Evolutionary conservation across 2,797 vertebrate species (phyloP), one percentile per base, ranked within the genome.

Genomic region (Chloroceryle amazona): DNA sequence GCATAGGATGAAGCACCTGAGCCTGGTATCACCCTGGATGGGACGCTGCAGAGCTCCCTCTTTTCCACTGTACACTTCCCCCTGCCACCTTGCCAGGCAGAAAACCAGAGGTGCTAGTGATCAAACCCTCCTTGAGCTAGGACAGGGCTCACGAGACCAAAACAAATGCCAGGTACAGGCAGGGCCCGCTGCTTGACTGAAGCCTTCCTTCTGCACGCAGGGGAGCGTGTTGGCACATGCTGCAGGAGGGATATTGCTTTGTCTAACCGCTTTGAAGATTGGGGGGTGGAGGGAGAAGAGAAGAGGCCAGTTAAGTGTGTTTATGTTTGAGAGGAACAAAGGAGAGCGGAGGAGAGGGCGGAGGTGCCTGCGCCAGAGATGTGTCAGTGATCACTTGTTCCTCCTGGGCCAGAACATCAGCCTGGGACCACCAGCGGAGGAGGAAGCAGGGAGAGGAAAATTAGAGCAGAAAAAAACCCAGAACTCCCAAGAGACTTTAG

Each of bases 311-410:
- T 91, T 95, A 91, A 96, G 61, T 75, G 74, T 98, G 96, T 97
- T 98, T 97, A 96, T 90, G 61, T 96, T 92, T 88, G 81, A 88
- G 72, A 97, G 82, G 96, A 98, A 96, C 96, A 97, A 98, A 97
- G 91, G 73, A 82, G 46, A 90, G 58, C 0, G 1, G 72, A 89
- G 92, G 66, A 93, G 89, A 89, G 80, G 84, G 71, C 11, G 25
- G 75, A 44, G 44, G 20, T 91, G 88, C 78, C 90, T 94, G 92
- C 0, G 94, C 94, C 97, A 96, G 95, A 96, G 93, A 95, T 93
- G 49, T 94, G 90, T 96, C 96, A 95, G 90, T 92, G 94, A 96
- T 93, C 94, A 67, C 80, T 81, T 74, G 46, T 55, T 96, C 89
- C 88, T 94, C 81, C 80, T 88, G 91, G 90, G 93, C 89, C 88